Conservation (phyloP, 2,797 vertebrate genomes). For the Chaetophractus vellerosus region DNA sequence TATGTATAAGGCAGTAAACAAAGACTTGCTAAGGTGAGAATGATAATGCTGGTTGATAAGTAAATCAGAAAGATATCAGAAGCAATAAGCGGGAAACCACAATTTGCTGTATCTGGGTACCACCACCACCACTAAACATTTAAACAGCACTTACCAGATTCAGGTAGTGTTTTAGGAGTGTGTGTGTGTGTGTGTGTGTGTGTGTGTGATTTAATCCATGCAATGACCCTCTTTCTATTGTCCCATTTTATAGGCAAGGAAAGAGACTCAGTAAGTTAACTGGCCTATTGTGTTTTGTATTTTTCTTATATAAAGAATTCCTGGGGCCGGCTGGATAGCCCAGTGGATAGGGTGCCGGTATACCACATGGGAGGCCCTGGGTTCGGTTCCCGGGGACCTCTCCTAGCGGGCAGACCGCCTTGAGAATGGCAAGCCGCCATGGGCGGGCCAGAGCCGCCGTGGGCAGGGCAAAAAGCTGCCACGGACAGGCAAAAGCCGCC, state of each 20-base stretch:
- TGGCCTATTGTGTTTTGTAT: neutral
- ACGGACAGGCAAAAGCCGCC: too few relatives aligned
- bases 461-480: too few relatives aligned
- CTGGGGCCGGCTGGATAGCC: too few relatives aligned
- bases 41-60: neutral
- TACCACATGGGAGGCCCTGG: too few relatives aligned
- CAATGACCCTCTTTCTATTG: neutral
- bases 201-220: neutral
- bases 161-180: neutral
- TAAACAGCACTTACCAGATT: neutral
- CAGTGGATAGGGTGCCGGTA: too few relatives aligned
- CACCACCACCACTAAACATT: neutral
- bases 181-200: neutral
- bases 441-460: too few relatives aligned
- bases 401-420: too few relatives aligned
- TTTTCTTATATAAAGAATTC: neutral
- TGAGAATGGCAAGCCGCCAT: too few relatives aligned
- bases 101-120: neutral
- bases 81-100: neutral
- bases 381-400: too few relatives aligned
- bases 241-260: neutral
- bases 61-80: constrained; percentile 13
- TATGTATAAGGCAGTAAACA: neutral
- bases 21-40: neutral
- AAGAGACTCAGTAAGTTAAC: neutral